Evolutionary conservation across 2,113 vertebrate genomes (phyloP), one percentile per base, ranked within the genome.

Genomic region (Diphyllodes magnificus): DNA sequence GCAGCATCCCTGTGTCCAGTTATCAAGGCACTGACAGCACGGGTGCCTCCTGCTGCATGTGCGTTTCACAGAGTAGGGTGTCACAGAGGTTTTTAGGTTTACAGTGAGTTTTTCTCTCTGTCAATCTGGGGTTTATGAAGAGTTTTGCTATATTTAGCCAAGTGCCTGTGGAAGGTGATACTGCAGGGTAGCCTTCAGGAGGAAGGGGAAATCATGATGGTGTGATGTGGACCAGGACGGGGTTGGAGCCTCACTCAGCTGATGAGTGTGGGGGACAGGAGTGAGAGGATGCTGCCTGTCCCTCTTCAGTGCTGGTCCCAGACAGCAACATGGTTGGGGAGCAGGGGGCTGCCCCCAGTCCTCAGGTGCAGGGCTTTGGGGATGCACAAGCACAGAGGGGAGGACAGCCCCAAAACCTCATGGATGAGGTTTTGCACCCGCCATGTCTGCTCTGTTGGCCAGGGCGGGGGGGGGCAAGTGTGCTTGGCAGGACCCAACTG

Each of bases 11-110:
- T 5, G 0, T 72, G 44, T 25, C 37, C n/a, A 2, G 21, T 72
- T 90, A 30, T n/a, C 5, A 0, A 3, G 6, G 24, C 22, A 40
- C 22, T 0, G 1, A 14, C 23, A 44, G 63, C 0, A 0, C 21
- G 42, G 23, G 25, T 63, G 15, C 47, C 18, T 90, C 39, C 51
- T 69, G 60, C 50, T 70, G 39, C 27, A 0, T 0, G 1, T 44
- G 21, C 30, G 23, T 90, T 78, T 49, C 3, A 0, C 30, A 10
- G 47, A 75, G 39, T 1, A 1, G 12, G 31, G 4, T 47, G 47
- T 82, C 44, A 22, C 35, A 0, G 4, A 47, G 53, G 30, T 20
- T 85, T 92, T 79, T 2, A 27, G n/a, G 15, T 83, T 91, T 77
- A 47, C 28, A 18, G 31, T 28, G 50, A 61, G 9, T 44, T 95